Base-by-base conservation (phyloP, 64 coral and sea anemone species). In the Actinia equina region DNA sequence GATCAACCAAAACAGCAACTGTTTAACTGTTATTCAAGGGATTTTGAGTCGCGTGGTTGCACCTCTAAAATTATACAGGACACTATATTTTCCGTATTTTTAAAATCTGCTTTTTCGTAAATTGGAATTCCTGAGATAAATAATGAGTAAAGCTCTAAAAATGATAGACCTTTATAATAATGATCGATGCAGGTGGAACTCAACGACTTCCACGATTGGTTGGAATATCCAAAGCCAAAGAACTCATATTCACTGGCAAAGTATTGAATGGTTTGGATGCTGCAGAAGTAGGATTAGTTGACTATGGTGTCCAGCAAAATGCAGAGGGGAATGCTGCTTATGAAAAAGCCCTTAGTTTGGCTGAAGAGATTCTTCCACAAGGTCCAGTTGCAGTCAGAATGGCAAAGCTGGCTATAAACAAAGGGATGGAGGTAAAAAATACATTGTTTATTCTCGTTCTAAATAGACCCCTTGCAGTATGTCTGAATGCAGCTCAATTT, bases 161-260 rank as follows among this genome's bases (percentile, higher is more conserved):
- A 49, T 65, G n/a, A 65, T 23, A 4, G 22, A 65, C 62, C 0
- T 65, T 65, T 11, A 26, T 41, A 30, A 41, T 74, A 54, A 51
- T 22, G 10, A 37, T 37, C 30, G 30, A 57, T 84, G n/a, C 45
- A 99, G 97, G 97, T 79, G 97, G 97, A 6, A 99, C 97, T 4
- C 97, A 99, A 85, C 83, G 93, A 51, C 82, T 99, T 1, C 97
- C 97, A 71, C 81, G 97, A 58, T 52, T 99, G 30, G 71, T 99
- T 61, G 93, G 97, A 10, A 56, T 88, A 45, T 95, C 97, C 2
- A 99, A 99, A 86, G 97, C 97, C 71, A 99, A 99, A 78, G 97
- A 99, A 44, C 89, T 99, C 44, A 95, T 99, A 49, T 95, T 99
- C 86, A 82, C 97, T 27, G 97, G 92, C 4, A 93, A 69, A 85